Conservation (phyloP, 1,140 invertebrate species). For the Eurosta solidaginis region DNA sequence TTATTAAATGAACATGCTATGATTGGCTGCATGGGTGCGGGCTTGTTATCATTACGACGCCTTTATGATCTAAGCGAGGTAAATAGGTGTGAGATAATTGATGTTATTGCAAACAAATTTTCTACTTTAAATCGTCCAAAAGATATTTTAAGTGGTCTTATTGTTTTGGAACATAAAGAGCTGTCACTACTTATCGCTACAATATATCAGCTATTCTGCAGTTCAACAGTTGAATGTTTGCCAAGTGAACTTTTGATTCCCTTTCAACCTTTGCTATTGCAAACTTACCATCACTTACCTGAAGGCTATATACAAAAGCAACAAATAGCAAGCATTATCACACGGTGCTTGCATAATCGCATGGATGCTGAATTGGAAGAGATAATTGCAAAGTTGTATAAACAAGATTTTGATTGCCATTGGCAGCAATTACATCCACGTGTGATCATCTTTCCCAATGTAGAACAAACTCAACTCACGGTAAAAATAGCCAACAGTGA, state of each 20-base stretch:
- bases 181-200: conserved; percentile 35
- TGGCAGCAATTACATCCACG: conserved; percentile 42
- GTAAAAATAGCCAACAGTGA: conserved; percentile 39
- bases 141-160: conserved; percentile 45
- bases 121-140: conserved; percentile 34
- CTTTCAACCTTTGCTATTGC: conserved; percentile 45
- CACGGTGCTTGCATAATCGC: conserved; percentile 48
- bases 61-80: conserved; percentile 40
- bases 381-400: conserved; percentile 23
- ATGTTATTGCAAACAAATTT: not conserved
- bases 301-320: conserved; percentile 15
- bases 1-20: conserved; percentile 31
- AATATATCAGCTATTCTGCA: conserved; percentile 44
- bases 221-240: conserved; percentile 46
- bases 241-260: conserved; percentile 43
- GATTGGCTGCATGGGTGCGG: conserved; percentile 37
- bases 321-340: conserved; percentile 36
- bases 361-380: conserved; percentile 37
- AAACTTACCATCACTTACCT: conserved; percentile 40
- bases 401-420: conserved; percentile 9
- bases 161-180: conserved; percentile 48
- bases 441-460: conserved; percentile 12
- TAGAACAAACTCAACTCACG: not conserved
- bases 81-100: conserved; percentile 37
- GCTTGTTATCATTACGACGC: conserved; percentile 41